Evolutionary conservation across 2,888 invertebrate species (phyloP), one percentile per base, ranked within the genome.

Genomic region (Mylabris sibirica): DNA sequence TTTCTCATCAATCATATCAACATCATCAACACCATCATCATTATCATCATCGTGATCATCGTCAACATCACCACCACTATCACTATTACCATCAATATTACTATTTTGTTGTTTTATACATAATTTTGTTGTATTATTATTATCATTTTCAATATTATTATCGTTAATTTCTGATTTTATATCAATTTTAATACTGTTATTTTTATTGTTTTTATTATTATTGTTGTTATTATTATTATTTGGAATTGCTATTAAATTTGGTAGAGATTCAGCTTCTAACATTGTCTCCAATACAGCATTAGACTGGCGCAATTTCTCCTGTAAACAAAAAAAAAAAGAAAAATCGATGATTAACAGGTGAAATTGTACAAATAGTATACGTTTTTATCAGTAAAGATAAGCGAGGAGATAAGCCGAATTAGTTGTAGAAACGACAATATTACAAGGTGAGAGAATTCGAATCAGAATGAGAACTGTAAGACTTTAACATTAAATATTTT

Each of bases 251-350:
- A 77, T 82, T 86, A 1, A 85, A 84, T 76, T 75, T 79, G 62
- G 84, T 60, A 66, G 66, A 60, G 57, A 66, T 67, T 64, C 49
- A 77, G 86, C 87, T 76, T 69, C 73, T 64, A 89, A 86, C 77
- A 89, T 86, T 78, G 88, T 88, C 74, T 90, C 89, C 77, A 90
- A 83, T 78, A 89, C 88, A 74, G 85, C 85, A 76, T 88, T 87
- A 73, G 90, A 88, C 79, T 88, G 87, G 75, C 86, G 85, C 79
- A 89, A 83, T 80, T 88, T 87, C 80, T 90, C 90, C 89, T 89
- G 84, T 34, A 84, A 87, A 85, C 81, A 79, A 60, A 70, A 59
- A 63, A 57, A 65, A 9, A 53, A 9, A 60, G 59, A 66, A 62
- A 65, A 44, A 41, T n/a, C 5, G 3, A 44, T 30, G 30, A 44